These are phyloP conservation scores for Emys orbicularis DNA, from an alignment of 2,797 vertebrate species.

Conservation along the genomic window DNA sequence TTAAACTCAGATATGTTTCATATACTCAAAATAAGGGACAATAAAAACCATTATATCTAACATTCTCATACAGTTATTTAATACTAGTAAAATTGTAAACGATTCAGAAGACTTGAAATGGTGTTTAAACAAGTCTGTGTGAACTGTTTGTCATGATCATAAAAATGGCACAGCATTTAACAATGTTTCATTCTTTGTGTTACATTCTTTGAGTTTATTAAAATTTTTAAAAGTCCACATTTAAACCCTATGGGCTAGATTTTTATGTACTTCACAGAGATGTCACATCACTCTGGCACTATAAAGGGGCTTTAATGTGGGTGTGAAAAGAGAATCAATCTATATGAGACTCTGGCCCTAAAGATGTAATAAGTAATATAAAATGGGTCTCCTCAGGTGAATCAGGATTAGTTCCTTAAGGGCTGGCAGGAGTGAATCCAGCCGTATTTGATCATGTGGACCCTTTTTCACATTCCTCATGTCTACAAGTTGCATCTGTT, in stretches of 20 bases:
- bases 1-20: not conserved
- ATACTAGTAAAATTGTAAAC: not conserved
- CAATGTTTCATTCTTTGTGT: not conserved
- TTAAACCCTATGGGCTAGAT: not conserved
- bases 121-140: not conserved
- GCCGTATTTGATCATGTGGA: not conserved
- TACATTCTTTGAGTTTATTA: constrained; percentile 41
- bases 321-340: not conserved
- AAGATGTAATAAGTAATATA: not conserved
- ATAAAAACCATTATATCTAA: not conserved
- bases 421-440: not conserved
- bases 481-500: not conserved
- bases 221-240: constrained; percentile 60
- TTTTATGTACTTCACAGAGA: constrained; percentile 27
- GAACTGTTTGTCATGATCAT: not conserved
- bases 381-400: constrained; percentile 3
- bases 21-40: not conserved
- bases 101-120: not conserved
- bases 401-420: not conserved
- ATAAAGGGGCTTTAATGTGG: constrained; percentile 8
- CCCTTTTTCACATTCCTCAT: not conserved
- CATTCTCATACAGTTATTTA: not conserved
- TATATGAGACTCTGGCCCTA: not conserved
- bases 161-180: too few relatives aligned
- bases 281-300: constrained; percentile 11